Base-by-base conservation (phyloP, 1,140 invertebrate species). In the Drosophila triauraria region DNA sequence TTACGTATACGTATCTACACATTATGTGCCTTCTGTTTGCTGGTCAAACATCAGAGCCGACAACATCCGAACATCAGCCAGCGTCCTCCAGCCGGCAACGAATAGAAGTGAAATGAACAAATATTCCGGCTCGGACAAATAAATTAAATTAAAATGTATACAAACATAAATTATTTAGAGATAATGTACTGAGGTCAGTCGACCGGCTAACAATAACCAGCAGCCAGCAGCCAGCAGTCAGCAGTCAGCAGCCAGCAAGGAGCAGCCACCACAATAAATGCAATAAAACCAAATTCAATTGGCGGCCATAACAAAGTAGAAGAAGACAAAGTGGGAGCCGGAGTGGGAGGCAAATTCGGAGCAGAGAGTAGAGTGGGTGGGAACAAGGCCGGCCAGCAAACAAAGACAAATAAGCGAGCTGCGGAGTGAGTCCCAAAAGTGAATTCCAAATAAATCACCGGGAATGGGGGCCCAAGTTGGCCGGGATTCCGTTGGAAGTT, bases 81-180 rank as follows among this genome's bases (percentile, higher is more conserved):
- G 12, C 61, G 27, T 20, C 15, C 13, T 20, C 15, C 13, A 40
- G 20, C 20, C 35, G 32, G 61, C 60, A 78, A 50, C 67, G 67
- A 70, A 70, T 70, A 64, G 25, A 72, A 59, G 38, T 83, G 48
- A 65, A 59, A 60, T 50, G 60, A 82, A 80, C 80, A 87, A 82
- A 86, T 86, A 87, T 78, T 74, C 83, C 40, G 67, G 43, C 42
- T 77, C 61, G 83, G 67, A 59, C 83, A 86, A 87, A 87, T 87
- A 87, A 87, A 87, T 87, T 84, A 87, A 87, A 87, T 87, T 87
- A 87, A 87, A 87, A 87, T 88, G 84, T 87, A 87, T 88, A 87
- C 84, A 87, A 88, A 87, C 84, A 87, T 87, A 87, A 87, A 87
- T 87, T 87, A 87, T 87, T 87, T 87, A 87, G 84, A 87, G 84